Evolutionary conservation across 2,113 vertebrate species (phyloP).

Genomic region (Empidonax alnorum): DNA sequence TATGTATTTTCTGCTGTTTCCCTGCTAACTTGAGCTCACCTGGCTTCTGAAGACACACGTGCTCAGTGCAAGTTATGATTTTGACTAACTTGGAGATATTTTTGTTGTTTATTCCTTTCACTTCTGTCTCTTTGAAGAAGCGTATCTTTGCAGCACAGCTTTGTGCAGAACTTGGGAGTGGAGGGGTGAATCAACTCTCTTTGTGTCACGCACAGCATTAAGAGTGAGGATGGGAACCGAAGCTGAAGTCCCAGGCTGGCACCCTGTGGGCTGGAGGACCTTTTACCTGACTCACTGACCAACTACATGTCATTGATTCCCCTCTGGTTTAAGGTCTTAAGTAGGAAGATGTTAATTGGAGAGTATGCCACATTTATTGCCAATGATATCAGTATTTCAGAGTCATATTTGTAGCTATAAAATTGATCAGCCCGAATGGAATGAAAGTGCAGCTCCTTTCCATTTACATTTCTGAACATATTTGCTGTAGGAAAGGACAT

Average conservation of each 20-base stretch:
- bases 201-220: not conserved
- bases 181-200: not conserved
- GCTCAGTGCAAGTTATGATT: not conserved
- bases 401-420: not conserved
- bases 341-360: not conserved
- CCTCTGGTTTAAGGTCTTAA: not conserved
- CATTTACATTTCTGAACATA: not conserved
- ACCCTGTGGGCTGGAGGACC: not conserved
- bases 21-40: not conserved
- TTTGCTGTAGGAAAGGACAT: not conserved
- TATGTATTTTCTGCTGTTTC: not conserved
- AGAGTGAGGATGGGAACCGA: not conserved
- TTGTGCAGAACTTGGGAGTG: not conserved
- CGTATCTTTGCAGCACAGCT: not conserved
- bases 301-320: not conserved
- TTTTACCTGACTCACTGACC: no score
- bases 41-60: not conserved
- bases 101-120: not conserved
- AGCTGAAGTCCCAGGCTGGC: not conserved
- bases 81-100: not conserved
- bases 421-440: not conserved
- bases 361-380: not conserved
- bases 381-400: not conserved
- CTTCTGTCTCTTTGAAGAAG: not conserved
- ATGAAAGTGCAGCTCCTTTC: not conserved